Conservation (phyloP, 2,113 vertebrate genomes). For the Perognathus longimembris region DNA sequence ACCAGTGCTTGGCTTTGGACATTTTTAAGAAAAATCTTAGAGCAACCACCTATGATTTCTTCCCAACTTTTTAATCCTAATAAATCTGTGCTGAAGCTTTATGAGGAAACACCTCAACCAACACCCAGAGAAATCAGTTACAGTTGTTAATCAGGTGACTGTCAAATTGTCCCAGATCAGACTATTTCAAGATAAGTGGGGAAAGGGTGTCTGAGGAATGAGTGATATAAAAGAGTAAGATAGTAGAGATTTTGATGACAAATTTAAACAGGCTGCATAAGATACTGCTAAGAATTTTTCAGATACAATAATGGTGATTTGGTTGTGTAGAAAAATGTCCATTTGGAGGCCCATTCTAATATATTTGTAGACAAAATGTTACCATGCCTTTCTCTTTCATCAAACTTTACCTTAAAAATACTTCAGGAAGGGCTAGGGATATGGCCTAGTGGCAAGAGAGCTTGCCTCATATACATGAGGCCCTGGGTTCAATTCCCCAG, state of each 20-base stretch:
- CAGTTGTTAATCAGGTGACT: neutral
- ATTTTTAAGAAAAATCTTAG: neutral
- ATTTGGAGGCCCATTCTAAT: neutral
- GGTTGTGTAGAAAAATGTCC: neutral
- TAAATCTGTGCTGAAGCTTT: neutral
- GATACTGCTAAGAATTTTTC: neutral
- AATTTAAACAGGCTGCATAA: neutral
- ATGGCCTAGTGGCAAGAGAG: no score
- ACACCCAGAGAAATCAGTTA: neutral
- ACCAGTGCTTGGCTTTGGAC: no score
- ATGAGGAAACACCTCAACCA: neutral
- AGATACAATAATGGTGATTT: neutral
- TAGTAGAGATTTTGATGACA: neutral
- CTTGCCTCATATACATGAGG: no score
- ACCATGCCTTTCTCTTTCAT: neutral
- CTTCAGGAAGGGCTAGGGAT: no score
- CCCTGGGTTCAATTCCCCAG: no score
- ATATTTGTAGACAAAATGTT: neutral
- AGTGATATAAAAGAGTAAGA: neutral
- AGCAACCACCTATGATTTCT: neutral
- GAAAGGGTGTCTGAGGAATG: neutral
- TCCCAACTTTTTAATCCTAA: slow-evolving; percentile 3
- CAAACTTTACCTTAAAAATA: slow-evolving; percentile 36
- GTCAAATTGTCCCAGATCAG: neutral
- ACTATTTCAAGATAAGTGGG: neutral